A percentile compares a stretch with the other conserved stretches of the same genome.
Evolutionary conservation across 2,797 vertebrate species (phyloP).

Genomic region (Bradypodion ventrale): DNA sequence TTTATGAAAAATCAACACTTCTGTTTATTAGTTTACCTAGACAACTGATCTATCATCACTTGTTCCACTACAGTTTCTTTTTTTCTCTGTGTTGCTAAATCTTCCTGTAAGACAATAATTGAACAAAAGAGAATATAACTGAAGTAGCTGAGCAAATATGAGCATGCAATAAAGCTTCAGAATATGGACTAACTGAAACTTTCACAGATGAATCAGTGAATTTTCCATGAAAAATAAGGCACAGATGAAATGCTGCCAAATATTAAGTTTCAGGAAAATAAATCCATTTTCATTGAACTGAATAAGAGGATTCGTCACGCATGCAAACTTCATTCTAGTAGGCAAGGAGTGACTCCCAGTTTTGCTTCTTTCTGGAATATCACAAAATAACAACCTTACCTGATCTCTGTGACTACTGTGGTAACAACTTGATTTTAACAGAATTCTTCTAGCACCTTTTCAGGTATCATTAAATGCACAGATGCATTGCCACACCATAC

Average conservation of each 20-base stretch:
- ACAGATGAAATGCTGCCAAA: too few species aligned
- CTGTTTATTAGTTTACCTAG: slow-evolving; percentile 68
- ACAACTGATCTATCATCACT: slow-evolving; percentile 82
- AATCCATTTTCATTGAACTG: neutral
- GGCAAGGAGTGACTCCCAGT: neutral
- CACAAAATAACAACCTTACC: neutral
- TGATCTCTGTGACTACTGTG: neutral
- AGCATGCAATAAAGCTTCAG: neutral
- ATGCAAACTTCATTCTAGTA: neutral
- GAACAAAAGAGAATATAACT: slow-evolving; percentile 32
- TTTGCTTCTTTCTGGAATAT: neutral
- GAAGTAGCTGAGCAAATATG: slow-evolving; percentile 26
- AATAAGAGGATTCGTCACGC: neutral
- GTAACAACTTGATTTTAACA: slow-evolving; percentile 1
- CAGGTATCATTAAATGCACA: neutral
- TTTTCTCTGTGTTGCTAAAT: slow-evolving; percentile 72
- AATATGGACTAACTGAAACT: neutral
- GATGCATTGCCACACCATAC: neutral
- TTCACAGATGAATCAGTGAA: neutral
- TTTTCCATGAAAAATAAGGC: neutral
- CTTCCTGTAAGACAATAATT: slow-evolving; percentile 69
- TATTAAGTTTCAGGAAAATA: neutral
- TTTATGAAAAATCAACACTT: slow-evolving; percentile 7
- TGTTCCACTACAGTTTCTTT: slow-evolving; percentile 77
- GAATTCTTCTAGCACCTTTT: too few species aligned